Evolutionary conservation across 2,797 vertebrate genomes (phyloP).

Genomic region (Lerista edwardsae): DNA sequence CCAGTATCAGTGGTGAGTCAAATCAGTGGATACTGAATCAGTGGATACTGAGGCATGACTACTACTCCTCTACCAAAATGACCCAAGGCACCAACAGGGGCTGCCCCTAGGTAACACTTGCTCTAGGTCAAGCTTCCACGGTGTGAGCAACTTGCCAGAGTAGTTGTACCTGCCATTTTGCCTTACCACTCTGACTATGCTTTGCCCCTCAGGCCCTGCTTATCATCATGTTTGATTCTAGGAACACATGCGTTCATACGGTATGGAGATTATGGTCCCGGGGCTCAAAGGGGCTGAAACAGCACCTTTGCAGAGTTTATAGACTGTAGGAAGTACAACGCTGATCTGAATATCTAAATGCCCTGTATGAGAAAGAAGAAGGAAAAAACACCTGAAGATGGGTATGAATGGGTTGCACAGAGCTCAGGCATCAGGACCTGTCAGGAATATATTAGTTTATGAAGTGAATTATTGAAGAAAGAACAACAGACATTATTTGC

Average conservation of each 20-base stretch:
- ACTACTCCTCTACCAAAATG: too few species aligned
- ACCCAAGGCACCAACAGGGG: too few species aligned
- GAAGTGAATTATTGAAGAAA: constrained; percentile 71
- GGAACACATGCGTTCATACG: constrained; percentile 5
- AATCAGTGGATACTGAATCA: too few species aligned
- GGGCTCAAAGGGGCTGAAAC: constrained; percentile 55
- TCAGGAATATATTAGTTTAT: constrained; percentile 57
- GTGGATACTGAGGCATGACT: too few species aligned
- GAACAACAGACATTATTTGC: constrained; percentile 71
- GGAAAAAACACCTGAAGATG: constrained; percentile 37
- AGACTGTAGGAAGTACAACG: constrained; percentile 41
- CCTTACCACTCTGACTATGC: too few species aligned
- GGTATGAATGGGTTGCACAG: not conserved
- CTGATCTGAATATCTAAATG: constrained; percentile 51
- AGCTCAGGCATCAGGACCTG: constrained; percentile 41
- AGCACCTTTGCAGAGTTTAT: constrained; percentile 46
- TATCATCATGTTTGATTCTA: not conserved
- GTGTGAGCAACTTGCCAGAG: too few species aligned
- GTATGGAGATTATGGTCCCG: constrained; percentile 36
- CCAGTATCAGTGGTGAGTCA: too few species aligned
- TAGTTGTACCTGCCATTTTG: too few species aligned
- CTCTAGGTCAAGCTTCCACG: too few species aligned
- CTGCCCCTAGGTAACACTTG: too few species aligned
- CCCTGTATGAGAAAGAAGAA: constrained; percentile 53
- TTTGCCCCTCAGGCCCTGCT: too few species aligned